Base-by-base conservation (phyloP, 23 tunicate species). In the Aplidium turbinatum region DNA sequence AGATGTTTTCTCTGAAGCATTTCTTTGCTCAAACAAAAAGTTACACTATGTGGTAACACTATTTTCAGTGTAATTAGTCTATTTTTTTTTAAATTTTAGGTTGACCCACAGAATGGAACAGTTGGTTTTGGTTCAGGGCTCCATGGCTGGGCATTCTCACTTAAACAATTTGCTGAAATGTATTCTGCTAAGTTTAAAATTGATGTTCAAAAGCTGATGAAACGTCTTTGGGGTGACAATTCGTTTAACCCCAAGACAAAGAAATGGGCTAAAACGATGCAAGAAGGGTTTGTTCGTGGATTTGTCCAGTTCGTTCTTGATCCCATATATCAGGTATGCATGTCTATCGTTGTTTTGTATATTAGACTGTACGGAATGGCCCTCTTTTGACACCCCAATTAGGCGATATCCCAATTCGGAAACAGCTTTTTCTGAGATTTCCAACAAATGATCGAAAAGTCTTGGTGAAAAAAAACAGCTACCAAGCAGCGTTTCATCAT, bases 61-160 rank as follows among this genome's bases (percentile, higher is more conserved):
- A 42, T 42, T 42, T 42, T 42, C 13, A 16, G 50, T 42, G 50
- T 16, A 42, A 9, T 42, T 42, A 42, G 11, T 42, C 16, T 42
- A 42, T 16, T 11, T 42, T 9, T 42, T 11, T 42, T 42, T 42
- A 16, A 42, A 9, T 38, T 40, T 28, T 34, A 93, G 93, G 92
- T 93, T 24, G 82, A 72, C 36, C 98, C 98, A 5, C 63, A 61
- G n/a, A 51, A 27, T 38, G 98, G 98, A 33, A 93, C 98, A 25
- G 98, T 93, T 71, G 98, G 98, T 46, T 93, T 93, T 64, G 98
- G 98, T 3, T 93, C 98, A 32, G 98, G 98, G 13, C 79, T 93
- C 32, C 98, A 93, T 55, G 98, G 98, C 4, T 93, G 98, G 98
- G 98, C 98, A 16, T 93, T 93, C 63, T 85, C 98, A 3, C 79